Base-by-base conservation (phyloP, 2,797 vertebrate genomes). In the Atherinosoma microstoma region DNA sequence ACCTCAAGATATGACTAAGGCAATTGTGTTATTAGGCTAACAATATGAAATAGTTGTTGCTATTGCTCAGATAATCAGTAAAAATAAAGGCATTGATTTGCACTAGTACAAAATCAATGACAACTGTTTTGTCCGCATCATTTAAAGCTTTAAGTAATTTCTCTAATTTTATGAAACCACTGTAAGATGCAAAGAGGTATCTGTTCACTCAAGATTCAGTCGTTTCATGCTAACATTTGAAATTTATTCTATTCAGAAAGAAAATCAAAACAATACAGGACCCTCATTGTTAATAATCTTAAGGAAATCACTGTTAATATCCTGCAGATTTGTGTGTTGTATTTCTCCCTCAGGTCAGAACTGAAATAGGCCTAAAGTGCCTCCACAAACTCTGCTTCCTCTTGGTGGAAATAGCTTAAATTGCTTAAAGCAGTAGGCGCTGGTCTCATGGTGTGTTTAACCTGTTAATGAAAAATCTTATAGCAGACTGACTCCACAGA, bases 311-410 rank as follows among this genome's bases (percentile, higher is more conserved):
- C 42, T 51, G 67, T 87, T 85, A 79, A 78, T 78, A 78, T 75
- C 84, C 83, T 32, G 53, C 47, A 84, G 87, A 76, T 76, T 75
- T 78, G 58, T 56, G 73, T 82, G 80, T 88, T 58, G 30, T 83
- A 75, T 80, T 81, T 68, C 58, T 79, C 78, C 89, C 82, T 74
- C 58, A 56, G 83, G 85, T 84, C 70, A 79, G 60, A 82, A 63
- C 62, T 61, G 64, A 85, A 85, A 86, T 73, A 22, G 10, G 18
- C 42, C 13, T 20, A 18, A 45, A 45, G 16, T 18, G 65, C 35
- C 67, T 83, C 42, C 54, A 45, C 10, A 73, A 82, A 72, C 73
- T 65, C 57, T 42, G 35, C 64, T 72, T 78, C 82, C 60, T 85
- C 64, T 78, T 78, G 76, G 79, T 83, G 78, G 85, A 86, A 69